Conservation (phyloP, 2,888 invertebrate species). For the Scelioninae gen. 2 region DNA sequence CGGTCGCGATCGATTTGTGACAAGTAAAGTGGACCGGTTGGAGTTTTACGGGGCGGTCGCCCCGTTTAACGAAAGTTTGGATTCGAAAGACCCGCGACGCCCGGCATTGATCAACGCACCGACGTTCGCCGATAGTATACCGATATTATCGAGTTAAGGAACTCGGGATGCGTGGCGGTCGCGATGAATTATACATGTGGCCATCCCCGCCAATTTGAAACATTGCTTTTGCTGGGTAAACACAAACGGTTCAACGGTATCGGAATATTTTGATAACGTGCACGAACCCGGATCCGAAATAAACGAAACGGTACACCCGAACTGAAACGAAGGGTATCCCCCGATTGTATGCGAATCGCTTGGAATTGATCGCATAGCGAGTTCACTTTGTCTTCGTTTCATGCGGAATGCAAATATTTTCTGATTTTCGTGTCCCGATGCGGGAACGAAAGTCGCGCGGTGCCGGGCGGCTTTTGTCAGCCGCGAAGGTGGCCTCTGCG, state of each 20-base stretch:
- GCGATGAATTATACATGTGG: conserved; percentile 25
- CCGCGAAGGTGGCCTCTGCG: background rate
- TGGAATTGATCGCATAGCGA: background rate
- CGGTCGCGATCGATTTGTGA: conserved; percentile 74
- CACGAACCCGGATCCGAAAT: background rate
- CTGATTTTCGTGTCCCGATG: too few species aligned
- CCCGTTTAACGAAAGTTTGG: conserved; percentile 51
- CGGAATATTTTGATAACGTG: conserved; percentile 11
- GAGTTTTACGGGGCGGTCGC: conserved; percentile 63
- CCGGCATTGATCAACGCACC: conserved; percentile 54
- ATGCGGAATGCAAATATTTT: conserved; percentile 1
- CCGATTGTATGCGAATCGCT: conserved; percentile 1
- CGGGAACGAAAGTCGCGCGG: too few species aligned
- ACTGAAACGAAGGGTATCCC: background rate
- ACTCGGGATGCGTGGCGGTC: background rate
- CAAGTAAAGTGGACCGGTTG: conserved; percentile 69
- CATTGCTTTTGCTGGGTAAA: conserved; percentile 10
- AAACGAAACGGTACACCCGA: background rate
- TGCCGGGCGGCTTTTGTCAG: too few species aligned
- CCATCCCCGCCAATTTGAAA: conserved; percentile 1
- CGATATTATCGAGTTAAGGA: conserved; percentile 3
- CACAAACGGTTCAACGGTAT: conserved; percentile 6
- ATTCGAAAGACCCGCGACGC: conserved; percentile 72
- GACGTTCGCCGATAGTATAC: conserved; percentile 2
- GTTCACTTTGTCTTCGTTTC: background rate